phyloP scores from a whole-genome alignment of 2,888 invertebrate genomes.

The Tiliacea citrago region DNA sequence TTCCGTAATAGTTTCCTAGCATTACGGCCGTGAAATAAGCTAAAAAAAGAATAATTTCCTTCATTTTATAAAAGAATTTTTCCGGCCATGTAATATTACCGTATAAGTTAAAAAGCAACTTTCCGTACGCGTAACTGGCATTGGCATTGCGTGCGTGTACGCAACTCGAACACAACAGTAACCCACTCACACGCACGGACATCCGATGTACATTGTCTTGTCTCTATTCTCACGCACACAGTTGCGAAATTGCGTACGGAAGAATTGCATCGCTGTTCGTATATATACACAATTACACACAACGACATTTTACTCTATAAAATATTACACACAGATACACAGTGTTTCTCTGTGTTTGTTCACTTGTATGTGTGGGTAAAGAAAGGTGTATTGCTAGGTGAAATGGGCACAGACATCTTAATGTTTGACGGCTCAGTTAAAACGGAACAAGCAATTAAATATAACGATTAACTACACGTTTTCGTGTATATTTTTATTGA shows the following conservation, averaged over 20 bases:
- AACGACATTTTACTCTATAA: conserved; percentile 30
- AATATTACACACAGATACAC: conserved; percentile 22
- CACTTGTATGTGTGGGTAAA: conserved; percentile 83
- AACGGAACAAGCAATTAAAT: conserved; percentile 77
- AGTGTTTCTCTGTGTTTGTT: conserved; percentile 32
- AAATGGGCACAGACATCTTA: conserved; percentile 84
- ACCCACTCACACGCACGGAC: conserved; percentile 50
- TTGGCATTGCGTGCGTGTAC: conserved; percentile 89
- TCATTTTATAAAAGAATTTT: conserved; percentile 76
- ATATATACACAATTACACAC: conserved; percentile 36
- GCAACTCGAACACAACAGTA: conserved; percentile 83
- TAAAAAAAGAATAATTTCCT: conserved; percentile 73
- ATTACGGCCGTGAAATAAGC: conserved; percentile 49
- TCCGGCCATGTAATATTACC: conserved; percentile 88
- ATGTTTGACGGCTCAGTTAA: conserved; percentile 75
- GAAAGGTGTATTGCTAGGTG: conserved; percentile 89
- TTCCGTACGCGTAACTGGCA: conserved; percentile 87
- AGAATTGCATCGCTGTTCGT: conserved; percentile 65
- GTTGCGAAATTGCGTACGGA: conserved; percentile 57
- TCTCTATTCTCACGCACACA: conserved; percentile 72
- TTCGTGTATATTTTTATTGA: conserved; percentile 46
- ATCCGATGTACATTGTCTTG: conserved; percentile 53
- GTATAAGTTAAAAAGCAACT: conserved; percentile 80
- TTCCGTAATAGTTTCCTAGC: conserved; percentile 62
- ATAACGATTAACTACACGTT: conserved; percentile 65